Conservation (phyloP, 2,113 vertebrate genomes). For the Terrapene triunguis region DNA sequence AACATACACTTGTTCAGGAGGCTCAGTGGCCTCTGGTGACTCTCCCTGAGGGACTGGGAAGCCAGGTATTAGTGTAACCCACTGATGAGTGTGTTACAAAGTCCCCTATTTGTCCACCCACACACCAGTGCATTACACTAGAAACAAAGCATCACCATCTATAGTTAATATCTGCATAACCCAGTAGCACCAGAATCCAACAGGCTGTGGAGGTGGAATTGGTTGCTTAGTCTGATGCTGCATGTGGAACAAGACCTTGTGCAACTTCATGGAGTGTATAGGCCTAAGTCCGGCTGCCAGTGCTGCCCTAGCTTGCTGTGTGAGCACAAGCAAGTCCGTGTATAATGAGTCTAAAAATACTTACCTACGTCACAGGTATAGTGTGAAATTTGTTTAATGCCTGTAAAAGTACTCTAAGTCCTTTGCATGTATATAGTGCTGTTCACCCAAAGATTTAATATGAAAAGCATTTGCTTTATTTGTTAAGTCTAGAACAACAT, state of each 20-base stretch:
- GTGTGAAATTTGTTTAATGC: background rate
- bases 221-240: background rate
- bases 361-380: background rate
- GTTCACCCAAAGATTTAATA: background rate
- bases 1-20: no score
- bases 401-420: background rate
- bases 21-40: fast-evolving
- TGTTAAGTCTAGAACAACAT: background rate
- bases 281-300: background rate
- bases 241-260: background rate
- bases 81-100: background rate
- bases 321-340: background rate
- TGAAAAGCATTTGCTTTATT: background rate
- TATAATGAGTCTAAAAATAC: background rate
- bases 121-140: background rate
- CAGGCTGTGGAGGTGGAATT: background rate
- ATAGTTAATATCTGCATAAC: background rate
- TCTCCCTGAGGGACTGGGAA: fast-evolving
- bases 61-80: background rate
- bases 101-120: background rate
- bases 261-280: background rate
- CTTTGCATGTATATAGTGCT: background rate
- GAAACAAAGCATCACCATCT: background rate
- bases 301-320: background rate
- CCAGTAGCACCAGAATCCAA: background rate